These are phyloP conservation scores for Drosophila anomalipes DNA, from an alignment of 2,888 invertebrate species.

Conservation along the genomic window DNA sequence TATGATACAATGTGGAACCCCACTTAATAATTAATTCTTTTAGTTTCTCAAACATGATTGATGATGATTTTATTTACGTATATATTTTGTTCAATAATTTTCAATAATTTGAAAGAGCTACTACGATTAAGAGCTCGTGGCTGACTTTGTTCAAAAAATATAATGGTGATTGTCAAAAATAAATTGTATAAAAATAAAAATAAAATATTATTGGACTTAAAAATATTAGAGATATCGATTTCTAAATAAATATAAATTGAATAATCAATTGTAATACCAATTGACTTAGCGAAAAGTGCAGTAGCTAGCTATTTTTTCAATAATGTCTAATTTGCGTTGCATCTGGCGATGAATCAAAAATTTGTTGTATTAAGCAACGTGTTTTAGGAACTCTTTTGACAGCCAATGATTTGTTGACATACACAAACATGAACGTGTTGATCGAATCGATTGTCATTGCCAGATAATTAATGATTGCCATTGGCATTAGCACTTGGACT, in stretches of 20 bases:
- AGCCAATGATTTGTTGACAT: conserved; percentile 4
- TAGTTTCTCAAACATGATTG: conserved; percentile 8
- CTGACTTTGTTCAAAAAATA: not conserved
- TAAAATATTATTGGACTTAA: not conserved
- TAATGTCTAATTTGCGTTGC: not conserved
- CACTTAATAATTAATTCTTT: conserved; percentile 4
- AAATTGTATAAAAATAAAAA: not conserved
- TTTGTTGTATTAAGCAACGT: not conserved
- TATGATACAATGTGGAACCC: conserved; percentile 10
- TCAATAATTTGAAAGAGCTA: not conserved
- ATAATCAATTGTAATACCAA: not conserved
- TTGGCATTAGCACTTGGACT: conserved; percentile 35
- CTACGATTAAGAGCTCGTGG: not conserved
- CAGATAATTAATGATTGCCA: conserved; percentile 46
- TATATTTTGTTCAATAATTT: not conserved
- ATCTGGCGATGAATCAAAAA: not conserved
- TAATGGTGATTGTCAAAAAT: not conserved
- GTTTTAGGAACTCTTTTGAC: conserved; percentile 12
- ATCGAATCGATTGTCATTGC: conserved; percentile 39
- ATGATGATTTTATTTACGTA: not conserved
- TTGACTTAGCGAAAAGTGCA: not conserved
- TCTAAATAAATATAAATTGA: not conserved
- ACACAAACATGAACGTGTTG: conserved; percentile 2
- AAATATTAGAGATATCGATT: not conserved
- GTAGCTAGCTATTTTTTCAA: not conserved